Base-by-base conservation (phyloP, 2,888 invertebrate species). In the Camponotus fellah region DNA sequence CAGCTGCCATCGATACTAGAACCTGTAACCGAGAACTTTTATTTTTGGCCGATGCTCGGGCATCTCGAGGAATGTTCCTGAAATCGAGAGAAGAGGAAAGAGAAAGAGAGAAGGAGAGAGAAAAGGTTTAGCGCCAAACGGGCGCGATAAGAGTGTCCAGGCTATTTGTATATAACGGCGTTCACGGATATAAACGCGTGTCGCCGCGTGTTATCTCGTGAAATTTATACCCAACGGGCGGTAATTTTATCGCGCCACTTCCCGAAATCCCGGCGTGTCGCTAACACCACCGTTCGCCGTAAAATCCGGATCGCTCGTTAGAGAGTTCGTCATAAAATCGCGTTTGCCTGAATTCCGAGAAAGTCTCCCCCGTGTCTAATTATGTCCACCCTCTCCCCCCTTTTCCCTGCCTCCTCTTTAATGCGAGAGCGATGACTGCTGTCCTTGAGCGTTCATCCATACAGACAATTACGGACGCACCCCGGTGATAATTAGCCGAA, bases 1-100 rank as follows among this genome's bases (percentile, higher is more conserved):
- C 89, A 89, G 86, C 89, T 89, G 86, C 71, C 66, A 4, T 83
- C 68, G 76, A 69, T 60, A 34, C 60, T 60, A 79, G 14, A 12
- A 62, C n/a, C 56, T 34, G 53, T 9, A 58, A 68, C 56, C 71
- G 21, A 40, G 8, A 40, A 60, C 46, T 72, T 85, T 85, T 89
- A 90, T 90, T 90, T 90, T 85, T 84, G 83, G 85, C 82, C 21
- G n/a, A 26, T 26, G 66, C 46, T 26, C 26, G 37, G 49, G 49
- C 21, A 49, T 43, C 75, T 26, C 5, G 46, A 43, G 53, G n/a
- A 82, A 83, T 26, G 66, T 60, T 43, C 32, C 5, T 43, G 26
- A 46, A 60, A 46, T 26, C 37, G 17, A 17, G 37, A 49, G 17
- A 62, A 21, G 53, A 49, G 26, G 56, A 37, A 80, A 53, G 74